Percentiles rank a stretch among this genome's conserved stretches.
These are phyloP conservation scores for Eunapius fragilis DNA, from an alignment of 37 sponge, comb jelly and placozoan genomes.

Conservation along the genomic window DNA sequence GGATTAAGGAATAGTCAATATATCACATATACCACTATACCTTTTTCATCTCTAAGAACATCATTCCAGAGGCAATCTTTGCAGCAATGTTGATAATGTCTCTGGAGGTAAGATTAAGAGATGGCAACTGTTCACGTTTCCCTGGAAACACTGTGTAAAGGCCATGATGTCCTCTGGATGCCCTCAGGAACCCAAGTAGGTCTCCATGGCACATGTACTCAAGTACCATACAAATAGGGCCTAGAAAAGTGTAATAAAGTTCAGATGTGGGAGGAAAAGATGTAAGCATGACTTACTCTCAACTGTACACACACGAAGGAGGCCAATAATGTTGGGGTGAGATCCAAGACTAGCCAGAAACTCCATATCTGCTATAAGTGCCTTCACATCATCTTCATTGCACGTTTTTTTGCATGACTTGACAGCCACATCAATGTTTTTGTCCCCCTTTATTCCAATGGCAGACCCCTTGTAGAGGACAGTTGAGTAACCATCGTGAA, in stretches of 20 bases:
- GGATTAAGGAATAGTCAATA: neutral
- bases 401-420: slow-evolving; percentile 46
- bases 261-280: neutral
- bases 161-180: slow-evolving; percentile 48
- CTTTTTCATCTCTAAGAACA: slow-evolving; percentile 63
- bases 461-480: slow-evolving; percentile 51
- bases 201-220: slow-evolving; percentile 87
- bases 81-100: slow-evolving; percentile 69
- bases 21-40: neutral
- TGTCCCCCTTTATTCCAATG: slow-evolving; percentile 25
- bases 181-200: slow-evolving; percentile 75
- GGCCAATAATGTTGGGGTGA: slow-evolving; percentile 61
- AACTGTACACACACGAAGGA: slow-evolving; percentile 56
- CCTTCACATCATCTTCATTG: slow-evolving; percentile 52
- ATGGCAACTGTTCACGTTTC: slow-evolving; percentile 21
- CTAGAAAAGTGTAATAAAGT: slow-evolving; percentile 7
- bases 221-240: slow-evolving; percentile 57
- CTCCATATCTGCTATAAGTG: slow-evolving; percentile 57
- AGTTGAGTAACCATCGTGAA: slow-evolving; percentile 46
- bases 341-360: slow-evolving; percentile 50
- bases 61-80: slow-evolving; percentile 74
- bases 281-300: slow-evolving; percentile 25
- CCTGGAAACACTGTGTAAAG: slow-evolving; percentile 71
- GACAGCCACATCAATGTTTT: slow-evolving; percentile 46
- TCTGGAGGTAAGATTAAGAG: slow-evolving; percentile 47